Base-by-base conservation (phyloP, 2,797 vertebrate species). In the Typhlichthys eigenmanni region DNA sequence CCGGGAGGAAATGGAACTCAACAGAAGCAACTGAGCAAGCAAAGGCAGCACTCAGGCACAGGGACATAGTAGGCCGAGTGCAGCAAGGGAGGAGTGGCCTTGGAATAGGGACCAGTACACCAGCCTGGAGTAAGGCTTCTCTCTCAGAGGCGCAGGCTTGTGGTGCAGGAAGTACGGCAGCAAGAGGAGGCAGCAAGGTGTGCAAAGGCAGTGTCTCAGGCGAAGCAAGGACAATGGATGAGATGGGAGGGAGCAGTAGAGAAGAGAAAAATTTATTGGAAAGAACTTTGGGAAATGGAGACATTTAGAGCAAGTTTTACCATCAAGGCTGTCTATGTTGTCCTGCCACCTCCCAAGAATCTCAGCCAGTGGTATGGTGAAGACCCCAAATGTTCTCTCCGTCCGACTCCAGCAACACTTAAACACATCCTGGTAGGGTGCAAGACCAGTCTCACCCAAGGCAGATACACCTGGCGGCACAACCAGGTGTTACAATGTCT, bases 41-140 rank as follows among this genome's bases (percentile, higher is more conserved):
- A 54, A 60, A 53, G 14, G 17, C 57, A 14, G 43, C 49, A 8
- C 57, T 67, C 38, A 60, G 38, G 34, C 48, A 59, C 24, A 17
- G 56, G 13, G 57, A 66, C 17, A 66, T 66, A 5, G 57, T 59
- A 16, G 51, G 46, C 4, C 45, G 60, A 3, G 38, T 61, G 24
- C 58, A 68, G 32, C 64, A 66, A 32, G 55, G 49, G 8, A 58
- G 12, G 13, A 13, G 47, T 48, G n/a, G 47, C 2, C 47, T 48
- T 48, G 13, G 13, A 11, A 9, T n/a, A 12, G 12, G 47, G 12
- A 11, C 47, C 47, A n/a, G 47, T 2, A 48, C 47, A 48, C 47
- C 47, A 48, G 47, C 47, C 5, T 48, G 47, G 47, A 48, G 5
- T 12, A 48, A 48, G 47, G 47, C 47, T 48, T 14, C 10, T 3